Base-by-base conservation (phyloP, 2,888 invertebrate species). In the Archips xylosteana region DNA sequence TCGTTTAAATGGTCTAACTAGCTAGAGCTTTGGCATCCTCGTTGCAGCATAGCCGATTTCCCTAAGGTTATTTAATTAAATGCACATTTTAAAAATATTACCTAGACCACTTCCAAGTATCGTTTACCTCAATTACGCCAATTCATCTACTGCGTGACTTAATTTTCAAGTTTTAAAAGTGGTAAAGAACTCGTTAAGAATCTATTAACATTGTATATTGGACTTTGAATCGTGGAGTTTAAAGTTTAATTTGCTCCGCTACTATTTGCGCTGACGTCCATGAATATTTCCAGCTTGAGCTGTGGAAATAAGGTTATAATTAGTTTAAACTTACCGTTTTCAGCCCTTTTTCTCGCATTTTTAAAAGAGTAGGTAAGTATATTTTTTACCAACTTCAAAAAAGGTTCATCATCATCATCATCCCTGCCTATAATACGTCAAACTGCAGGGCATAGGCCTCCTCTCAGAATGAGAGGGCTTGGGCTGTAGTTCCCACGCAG, bases 161-260 rank as follows among this genome's bases (percentile, higher is more conserved):
- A 49, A 66, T 67, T 67, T 59, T 47, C 34, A 57, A 67, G 39
- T 70, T 70, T 23, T 61, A 69, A 61, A 70, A 62, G 69, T 70
- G 69, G 42, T 70, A 42, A 32, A 61, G 23, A 70, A 32, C 69
- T 70, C 69, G 51, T 70, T 70, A 70, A 42, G n/a, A 70, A 62
- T 42, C 15, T 13, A 49, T 70, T 54, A 62, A 54, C 51, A 23
- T 39, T 70, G 54, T 23, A 54, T 62, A 62, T 70, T 70, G 10
- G 15, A 54, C 54, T 39, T 63, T 62, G 39, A 62, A 5, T 32
- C 54, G 2, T 0, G 23, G 2, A 10, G 12, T 13, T 45, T n/a
- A 54, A 54, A 54, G 13, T 34, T n/a, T 5, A 62, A 45, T 62
- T 63, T 60, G n/a, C 6, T 10, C 1, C 9, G 60, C 15, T 13